phyloP scores from a whole-genome alignment of 2,888 invertebrate species.

The Sinodicranocentrus sp. region DNA sequence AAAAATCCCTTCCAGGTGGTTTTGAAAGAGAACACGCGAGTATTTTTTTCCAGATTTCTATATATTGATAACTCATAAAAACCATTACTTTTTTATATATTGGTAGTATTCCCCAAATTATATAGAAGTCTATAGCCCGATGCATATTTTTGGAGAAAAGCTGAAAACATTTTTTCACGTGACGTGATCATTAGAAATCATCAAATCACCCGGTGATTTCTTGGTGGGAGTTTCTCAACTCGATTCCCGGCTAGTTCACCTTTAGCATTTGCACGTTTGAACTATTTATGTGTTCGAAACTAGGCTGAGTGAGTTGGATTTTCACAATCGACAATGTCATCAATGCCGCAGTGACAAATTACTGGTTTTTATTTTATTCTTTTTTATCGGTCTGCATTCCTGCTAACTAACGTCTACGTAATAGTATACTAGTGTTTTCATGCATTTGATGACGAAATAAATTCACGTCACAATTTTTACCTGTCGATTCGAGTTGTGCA shows the following conservation, averaged over 20 bases:
- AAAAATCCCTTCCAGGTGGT: too few relatives aligned
- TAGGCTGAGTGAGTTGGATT: background rate
- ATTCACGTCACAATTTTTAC: constrained; percentile 34
- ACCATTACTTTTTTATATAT: too few relatives aligned
- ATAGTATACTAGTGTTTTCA: background rate
- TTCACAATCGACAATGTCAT: constrained; percentile 48
- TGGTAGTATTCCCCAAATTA: too few relatives aligned
- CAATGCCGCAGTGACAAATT: constrained; percentile 52
- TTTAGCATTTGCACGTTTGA: constrained; percentile 6
- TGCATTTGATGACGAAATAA: constrained; percentile 23
- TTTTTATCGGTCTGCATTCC: too few relatives aligned
- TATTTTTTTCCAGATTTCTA: too few relatives aligned
- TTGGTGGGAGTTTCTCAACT: background rate
- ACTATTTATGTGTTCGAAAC: background rate
- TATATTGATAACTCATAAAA: too few relatives aligned
- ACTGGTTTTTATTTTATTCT: constrained; percentile 20
- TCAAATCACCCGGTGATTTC: background rate
- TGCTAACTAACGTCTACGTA: background rate
- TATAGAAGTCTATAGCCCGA: too few relatives aligned
- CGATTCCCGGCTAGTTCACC: background rate
- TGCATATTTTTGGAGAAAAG: too few relatives aligned
- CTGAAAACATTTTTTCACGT: too few relatives aligned
- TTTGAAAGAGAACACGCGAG: too few relatives aligned
- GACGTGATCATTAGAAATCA: background rate
- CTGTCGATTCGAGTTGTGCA: constrained; percentile 38